Conservation (phyloP, 2,888 invertebrate genomes). For the Lobophora halterata region DNA sequence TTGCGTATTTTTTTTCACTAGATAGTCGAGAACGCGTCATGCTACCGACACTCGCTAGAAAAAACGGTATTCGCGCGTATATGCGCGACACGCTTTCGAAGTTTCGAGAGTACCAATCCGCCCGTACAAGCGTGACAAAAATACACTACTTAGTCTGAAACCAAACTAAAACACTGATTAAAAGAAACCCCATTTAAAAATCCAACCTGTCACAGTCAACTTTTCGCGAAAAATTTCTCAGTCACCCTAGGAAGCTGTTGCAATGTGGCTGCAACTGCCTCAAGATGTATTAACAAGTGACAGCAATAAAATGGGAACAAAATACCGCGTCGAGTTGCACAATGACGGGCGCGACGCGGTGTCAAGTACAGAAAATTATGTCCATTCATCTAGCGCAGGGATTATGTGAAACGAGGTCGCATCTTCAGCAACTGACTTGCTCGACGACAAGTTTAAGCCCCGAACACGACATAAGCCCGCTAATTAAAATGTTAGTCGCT, state of each 20-base stretch:
- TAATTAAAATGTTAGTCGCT: conserved; percentile 50
- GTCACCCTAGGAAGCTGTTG: conserved; percentile 3
- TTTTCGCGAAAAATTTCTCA: conserved; percentile 1
- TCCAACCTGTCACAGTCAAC: no score
- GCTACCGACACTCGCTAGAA: no score
- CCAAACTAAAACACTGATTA: no score
- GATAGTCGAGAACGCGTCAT: no score
- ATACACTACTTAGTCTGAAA: no score
- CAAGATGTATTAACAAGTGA: conserved; percentile 48
- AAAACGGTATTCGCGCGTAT: no score
- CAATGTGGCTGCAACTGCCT: conserved; percentile 11
- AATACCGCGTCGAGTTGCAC: conserved; percentile 58
- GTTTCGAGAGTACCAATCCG: no score
- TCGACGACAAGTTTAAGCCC: conserved; percentile 59
- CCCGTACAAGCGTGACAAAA: no score
- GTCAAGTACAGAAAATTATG: conserved; percentile 79
- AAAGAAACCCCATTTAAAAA: no score
- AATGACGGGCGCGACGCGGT: conserved; percentile 67
- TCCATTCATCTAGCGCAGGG: conserved; percentile 73
- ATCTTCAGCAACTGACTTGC: conserved; percentile 60
- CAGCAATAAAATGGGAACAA: conserved; percentile 67
- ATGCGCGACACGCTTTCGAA: no score
- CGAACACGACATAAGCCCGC: conserved; percentile 45
- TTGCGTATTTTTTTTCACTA: no score
- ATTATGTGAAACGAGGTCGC: conserved; percentile 73